Base-by-base conservation (phyloP, 2,113 vertebrate genomes). In the Alethe castanea region DNA sequence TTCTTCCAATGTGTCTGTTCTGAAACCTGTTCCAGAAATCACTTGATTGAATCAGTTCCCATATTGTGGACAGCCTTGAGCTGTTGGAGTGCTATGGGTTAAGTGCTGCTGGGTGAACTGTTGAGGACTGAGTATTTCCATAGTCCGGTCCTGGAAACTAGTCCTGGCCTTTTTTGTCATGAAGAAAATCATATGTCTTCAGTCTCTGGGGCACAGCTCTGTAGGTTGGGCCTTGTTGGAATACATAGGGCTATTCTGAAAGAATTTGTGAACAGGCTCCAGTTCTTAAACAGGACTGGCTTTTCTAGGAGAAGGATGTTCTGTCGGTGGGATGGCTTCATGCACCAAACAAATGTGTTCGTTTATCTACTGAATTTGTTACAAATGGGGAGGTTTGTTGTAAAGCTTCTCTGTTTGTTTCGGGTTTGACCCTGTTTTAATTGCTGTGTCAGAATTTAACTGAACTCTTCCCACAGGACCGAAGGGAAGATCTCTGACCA, bases 401-500 rank as follows among this genome's bases (percentile, higher is more conserved):
- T 33, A 5, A 62, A 67, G 20, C 11, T 38, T 29, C 40, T 35
- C 0, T 66, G 2, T 78, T 66, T 69, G n/a, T 38, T 4, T 45
- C 0, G 1, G 12, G 10, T 14, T 38, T 67, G 11, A 26, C 5
- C 0, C 0, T 44, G 0, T 23, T 16, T 16, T 16, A 53, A 0
- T 57, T 82, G 16, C 24, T 29, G 1, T 2, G 5, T 80, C 24
- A 89, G 18, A 85, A 72, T 70, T 88, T 86, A 67, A 72, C 33
- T 79, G 4, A 50, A 60, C 31, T 96, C 65, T 76, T 91, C 35
- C 81, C 71, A 87, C 87, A 99, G 99, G 98, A 60, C 96, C 1
- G 99, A 99, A 25, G 99, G 99, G 52, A 98, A 98, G 97, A 99
- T 99, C 96, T 99, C 99, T 31, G 99, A 99, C 87, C 97, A 98